Evolutionary conservation across 2,888 invertebrate species (phyloP).

Genomic region (Theristus sp.): DNA sequence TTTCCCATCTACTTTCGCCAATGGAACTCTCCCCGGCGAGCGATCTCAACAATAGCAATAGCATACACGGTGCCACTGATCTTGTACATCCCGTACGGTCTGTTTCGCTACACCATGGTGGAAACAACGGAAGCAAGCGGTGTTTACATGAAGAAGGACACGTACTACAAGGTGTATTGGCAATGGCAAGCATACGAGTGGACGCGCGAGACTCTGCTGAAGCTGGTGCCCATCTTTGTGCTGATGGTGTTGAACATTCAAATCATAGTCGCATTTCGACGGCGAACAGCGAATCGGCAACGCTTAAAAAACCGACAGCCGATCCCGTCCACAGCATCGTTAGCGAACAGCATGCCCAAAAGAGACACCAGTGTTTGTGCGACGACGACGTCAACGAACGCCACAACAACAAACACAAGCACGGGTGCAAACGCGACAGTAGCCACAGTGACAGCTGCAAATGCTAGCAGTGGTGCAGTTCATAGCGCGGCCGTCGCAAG

Average conservation of each 20-base stretch:
- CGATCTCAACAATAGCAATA: constrained; percentile 17
- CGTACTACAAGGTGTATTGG: neutral
- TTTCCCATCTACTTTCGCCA: constrained; percentile 26
- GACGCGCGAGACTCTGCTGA: constrained; percentile 21
- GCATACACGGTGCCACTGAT: constrained; percentile 21
- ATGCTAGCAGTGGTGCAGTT: neutral
- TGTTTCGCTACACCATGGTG: constrained; percentile 10
- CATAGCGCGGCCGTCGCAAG: neutral
- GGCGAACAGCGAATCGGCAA: constrained; percentile 13
- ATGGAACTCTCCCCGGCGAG: constrained; percentile 25
- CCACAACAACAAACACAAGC: neutral
- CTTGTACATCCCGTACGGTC: constrained; percentile 25
- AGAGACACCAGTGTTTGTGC: neutral
- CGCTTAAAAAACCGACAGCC: neutral
- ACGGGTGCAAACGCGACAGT: neutral
- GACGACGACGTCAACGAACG: neutral
- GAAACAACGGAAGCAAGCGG: neutral
- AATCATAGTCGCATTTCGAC: constrained; percentile 26
- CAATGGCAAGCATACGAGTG: constrained; percentile 18
- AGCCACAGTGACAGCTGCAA: neutral
- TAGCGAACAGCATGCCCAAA: neutral
- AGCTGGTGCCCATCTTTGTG: constrained; percentile 25
- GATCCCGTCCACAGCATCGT: neutral
- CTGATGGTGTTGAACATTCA: constrained; percentile 21
- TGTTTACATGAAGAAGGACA: neutral